phyloP scores from a whole-genome alignment of 53 echinoderm and acorn worm species.

The Echinometra lucunter region DNA sequence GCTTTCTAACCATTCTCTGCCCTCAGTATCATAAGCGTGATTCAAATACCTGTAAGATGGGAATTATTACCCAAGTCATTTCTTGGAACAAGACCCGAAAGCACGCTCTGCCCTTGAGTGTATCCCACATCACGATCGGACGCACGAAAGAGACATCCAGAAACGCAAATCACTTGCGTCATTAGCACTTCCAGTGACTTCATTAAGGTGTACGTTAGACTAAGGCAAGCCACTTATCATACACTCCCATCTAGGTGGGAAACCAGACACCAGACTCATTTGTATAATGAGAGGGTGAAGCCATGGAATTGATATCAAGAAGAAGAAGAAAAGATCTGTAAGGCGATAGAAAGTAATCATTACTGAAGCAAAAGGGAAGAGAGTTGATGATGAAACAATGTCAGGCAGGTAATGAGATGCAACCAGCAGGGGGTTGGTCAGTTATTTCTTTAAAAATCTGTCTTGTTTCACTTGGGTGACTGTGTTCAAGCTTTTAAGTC shows the following conservation, averaged over 20 bases:
- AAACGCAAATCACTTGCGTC: neutral
- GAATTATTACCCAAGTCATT: neutral
- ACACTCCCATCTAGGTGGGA: neutral
- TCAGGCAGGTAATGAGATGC: neutral
- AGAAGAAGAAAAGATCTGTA: neutral
- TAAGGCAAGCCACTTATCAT: neutral
- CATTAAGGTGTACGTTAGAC: neutral
- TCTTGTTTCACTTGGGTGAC: too few relatives aligned
- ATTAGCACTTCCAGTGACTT: conserved; percentile 33
- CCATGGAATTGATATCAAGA: neutral
- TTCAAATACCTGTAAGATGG: too few relatives aligned
- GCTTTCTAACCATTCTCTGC: too few relatives aligned
- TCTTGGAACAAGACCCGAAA: neutral
- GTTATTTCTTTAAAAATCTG: neutral
- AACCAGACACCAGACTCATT: neutral
- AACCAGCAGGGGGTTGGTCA: neutral
- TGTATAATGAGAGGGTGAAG: conserved; percentile 3
- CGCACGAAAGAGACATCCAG: neutral
- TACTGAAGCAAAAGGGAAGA: neutral
- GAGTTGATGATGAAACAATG: neutral
- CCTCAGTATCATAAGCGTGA: neutral
- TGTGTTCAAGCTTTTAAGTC: too few relatives aligned
- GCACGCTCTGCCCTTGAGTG: neutral
- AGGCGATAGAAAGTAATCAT: neutral
- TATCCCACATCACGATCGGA: neutral